phyloP scores from a whole-genome alignment of 2,888 invertebrate genomes.

The Zonitis immaculata region DNA sequence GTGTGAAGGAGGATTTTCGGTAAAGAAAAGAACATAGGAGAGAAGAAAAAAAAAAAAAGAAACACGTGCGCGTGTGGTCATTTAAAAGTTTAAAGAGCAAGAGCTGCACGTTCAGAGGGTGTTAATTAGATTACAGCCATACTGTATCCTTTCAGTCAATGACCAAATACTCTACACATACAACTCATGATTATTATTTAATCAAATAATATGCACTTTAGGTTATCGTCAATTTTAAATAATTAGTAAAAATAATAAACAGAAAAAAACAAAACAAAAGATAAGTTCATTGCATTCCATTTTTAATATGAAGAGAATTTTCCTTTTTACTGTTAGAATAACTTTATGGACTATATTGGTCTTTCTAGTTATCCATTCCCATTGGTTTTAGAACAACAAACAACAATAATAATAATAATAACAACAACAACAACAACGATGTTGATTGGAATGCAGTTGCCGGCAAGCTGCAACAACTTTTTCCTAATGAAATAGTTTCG shows the following conservation, averaged over 20 bases:
- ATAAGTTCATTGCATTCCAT: neutral
- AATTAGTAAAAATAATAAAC: too few species aligned
- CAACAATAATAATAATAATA: conserved; percentile 1
- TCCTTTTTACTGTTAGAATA: conserved; percentile 4
- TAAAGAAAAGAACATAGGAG: neutral
- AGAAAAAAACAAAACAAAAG: too few species aligned
- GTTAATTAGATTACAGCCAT: conserved; percentile 42
- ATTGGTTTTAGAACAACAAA: neutral
- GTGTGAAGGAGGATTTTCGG: neutral
- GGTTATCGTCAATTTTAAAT: conserved; percentile 23
- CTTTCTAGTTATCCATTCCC: conserved; percentile 1
- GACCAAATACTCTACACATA: conserved; percentile 32
- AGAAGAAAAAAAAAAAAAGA: neutral
- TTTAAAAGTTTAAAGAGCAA: conserved; percentile 39
- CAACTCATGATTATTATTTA: conserved; percentile 37
- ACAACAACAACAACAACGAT: neutral
- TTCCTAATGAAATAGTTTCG: conserved; percentile 8
- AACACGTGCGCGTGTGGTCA: conserved; percentile 31
- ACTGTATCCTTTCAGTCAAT: conserved; percentile 33
- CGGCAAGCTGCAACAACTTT: conserved; percentile 6
- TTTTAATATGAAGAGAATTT: too few species aligned
- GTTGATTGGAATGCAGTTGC: conserved; percentile 14
- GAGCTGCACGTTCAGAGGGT: conserved; percentile 38
- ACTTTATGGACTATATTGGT: conserved; percentile 3
- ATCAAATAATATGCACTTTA: conserved; percentile 27